A percentile compares a stretch with the other conserved stretches of the same genome.
These are phyloP conservation scores for Geopemphigus sp. DNA, from an alignment of 1,140 invertebrate genomes.

Conservation along the genomic window DNA sequence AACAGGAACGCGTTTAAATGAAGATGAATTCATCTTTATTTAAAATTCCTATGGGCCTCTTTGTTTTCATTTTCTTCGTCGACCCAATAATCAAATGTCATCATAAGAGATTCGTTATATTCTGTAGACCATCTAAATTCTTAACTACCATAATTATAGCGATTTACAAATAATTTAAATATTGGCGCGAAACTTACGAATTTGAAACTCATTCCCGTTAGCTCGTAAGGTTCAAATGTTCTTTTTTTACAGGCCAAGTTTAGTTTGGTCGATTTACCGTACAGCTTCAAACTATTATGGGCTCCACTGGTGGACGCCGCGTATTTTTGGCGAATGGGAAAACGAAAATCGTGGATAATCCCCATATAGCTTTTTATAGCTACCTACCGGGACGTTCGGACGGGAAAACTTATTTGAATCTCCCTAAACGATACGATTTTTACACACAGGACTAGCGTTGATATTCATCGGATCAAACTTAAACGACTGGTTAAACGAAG, in stretches of 20 bases:
- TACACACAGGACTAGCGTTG: constrained; percentile 63
- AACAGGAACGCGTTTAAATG: constrained; percentile 61
- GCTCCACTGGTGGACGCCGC: constrained; percentile 95
- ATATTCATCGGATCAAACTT: constrained; percentile 74
- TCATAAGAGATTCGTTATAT: no score
- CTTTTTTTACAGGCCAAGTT: constrained; percentile 80
- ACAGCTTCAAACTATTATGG: constrained; percentile 97
- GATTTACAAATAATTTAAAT: no score
- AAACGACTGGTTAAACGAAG: constrained; percentile 69
- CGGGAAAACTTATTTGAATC: not conserved
- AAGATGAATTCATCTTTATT: not conserved
- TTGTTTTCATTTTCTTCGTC: not conserved
- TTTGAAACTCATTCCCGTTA: no score
- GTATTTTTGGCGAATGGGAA: constrained; percentile 78
- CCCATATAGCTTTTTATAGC: constrained; percentile 85
- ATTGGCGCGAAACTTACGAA: no score
- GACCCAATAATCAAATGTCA: no score
- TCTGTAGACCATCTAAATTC: no score
- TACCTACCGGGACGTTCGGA: not conserved
- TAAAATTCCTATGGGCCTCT: not conserved
- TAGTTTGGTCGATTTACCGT: constrained; percentile 97
- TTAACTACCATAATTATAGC: no score
- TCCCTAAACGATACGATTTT: not conserved
- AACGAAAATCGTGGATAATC: constrained; percentile 96
- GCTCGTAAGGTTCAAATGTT: not conserved